Base-by-base conservation (phyloP, 2,888 invertebrate species). In the Phalera bucephala region DNA sequence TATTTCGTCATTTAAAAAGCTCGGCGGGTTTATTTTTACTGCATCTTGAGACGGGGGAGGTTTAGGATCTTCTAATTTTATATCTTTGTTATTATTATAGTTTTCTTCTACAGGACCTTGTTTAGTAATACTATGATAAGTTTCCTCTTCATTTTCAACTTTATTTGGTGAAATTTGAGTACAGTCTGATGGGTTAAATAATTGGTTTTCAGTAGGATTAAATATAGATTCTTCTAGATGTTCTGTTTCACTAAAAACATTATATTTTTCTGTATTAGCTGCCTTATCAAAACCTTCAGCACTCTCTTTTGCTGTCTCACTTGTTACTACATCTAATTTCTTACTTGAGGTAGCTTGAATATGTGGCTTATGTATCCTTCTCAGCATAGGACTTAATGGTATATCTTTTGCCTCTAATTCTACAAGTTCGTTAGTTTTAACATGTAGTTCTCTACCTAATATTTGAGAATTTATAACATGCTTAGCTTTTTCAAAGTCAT, bases 391-490 rank as follows among this genome's bases (percentile, higher is more conserved):
- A 42, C 64, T 70, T 3, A 12, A 3, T 20, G 35, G n/a, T 32
- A 33, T 23, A 31, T 53, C 34, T 40, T 45, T 35, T 33, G 37
- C 28, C 25, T 40, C 44, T 4, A 57, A 37, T 8, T 41, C 29
- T 11, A 58, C 36, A 13, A 65, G 44, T 31, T 54, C 49, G 44
- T 71, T 37, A 1, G 51, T 48, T 32, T 68, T 43, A 28, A 78
- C 46, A 33, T 53, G 52, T n/a, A 80, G 33, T 33, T 80, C 77
- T 38, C 51, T 70, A 7, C 68, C 62, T 10, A 77, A 34, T 41
- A 82, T 72, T 57, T 85, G 81, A 2, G 81, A 82, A 58, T 85
- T 72, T 1, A 86, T 77, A 2, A 80, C 37, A 43, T 57, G 50
- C 54, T 74, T 85, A 5, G 64, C 72, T 17, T 48, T 55, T 31